phyloP scores from a whole-genome alignment of 2,113 vertebrate species.

The Todiramphus chloris region DNA sequence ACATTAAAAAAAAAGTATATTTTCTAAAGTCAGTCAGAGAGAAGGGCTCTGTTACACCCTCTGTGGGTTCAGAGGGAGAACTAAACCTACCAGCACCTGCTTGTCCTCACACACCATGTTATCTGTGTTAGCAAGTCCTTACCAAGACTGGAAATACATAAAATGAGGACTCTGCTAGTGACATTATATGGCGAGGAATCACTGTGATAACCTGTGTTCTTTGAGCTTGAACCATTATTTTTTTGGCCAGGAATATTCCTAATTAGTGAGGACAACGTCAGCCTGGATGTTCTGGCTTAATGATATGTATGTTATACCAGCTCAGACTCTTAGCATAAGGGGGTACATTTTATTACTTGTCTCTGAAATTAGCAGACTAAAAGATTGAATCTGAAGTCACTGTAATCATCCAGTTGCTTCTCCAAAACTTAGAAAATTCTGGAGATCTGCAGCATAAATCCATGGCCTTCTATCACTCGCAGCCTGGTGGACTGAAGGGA shows the following conservation, averaged over 20 bases:
- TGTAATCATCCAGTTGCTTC: neutral
- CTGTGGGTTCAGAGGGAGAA: neutral
- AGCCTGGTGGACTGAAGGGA: constrained; percentile 22
- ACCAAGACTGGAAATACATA: neutral
- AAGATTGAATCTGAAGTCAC: neutral
- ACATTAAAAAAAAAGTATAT: neutral
- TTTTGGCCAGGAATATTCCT: neutral
- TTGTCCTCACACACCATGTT: neutral
- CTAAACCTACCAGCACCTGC: neutral
- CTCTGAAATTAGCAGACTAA: neutral
- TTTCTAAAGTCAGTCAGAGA: neutral
- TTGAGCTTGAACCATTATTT: neutral
- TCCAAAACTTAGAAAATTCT: neutral
- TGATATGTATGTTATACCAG: neutral
- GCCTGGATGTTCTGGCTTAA: neutral
- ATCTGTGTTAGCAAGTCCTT: neutral
- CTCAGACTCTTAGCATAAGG: neutral
- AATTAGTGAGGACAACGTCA: neutral
- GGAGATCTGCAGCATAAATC: neutral
- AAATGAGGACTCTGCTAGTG: neutral
- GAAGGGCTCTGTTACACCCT: neutral
- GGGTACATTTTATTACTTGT: neutral
- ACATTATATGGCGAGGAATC: neutral
- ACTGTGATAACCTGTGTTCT: neutral
- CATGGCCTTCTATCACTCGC: neutral